Evolutionary conservation across 2,888 invertebrate genomes (phyloP), one percentile per base, ranked within the genome.

Genomic region (Brachyptera risi): DNA sequence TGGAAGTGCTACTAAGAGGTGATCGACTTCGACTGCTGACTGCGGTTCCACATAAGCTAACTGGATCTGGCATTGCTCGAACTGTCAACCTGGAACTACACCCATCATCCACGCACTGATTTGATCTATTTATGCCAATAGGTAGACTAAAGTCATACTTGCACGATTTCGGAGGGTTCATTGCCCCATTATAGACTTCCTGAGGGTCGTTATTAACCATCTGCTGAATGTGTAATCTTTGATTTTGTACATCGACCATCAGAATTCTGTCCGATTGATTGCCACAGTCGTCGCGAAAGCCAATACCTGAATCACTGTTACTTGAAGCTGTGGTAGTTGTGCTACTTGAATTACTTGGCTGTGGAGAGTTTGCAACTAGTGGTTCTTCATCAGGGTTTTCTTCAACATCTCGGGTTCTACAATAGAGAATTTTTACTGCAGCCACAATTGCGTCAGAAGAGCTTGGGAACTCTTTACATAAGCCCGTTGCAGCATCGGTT

Each of bases 271-370:
- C 92, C 0, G 90, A 89, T 57, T 91, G 85, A 70, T 90, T 90
- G 9, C 24, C 21, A 69, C 88, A 88, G 69, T 95, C 93, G 69
- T 94, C 94, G 66, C 92, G 85, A 70, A 95, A 95, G 0, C 96
- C 96, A 63, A 96, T 94, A 0, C 96, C 96, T 1, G 95, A 96
- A 73, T 96, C 96, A 60, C 94, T 94, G 73, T 95, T 96, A 68
- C 93, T 94, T 0, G 93, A 94, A 1, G 24, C 89, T 0, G 87
- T 87, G 0, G 88, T 88, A 0, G 87, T 87, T 0, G 88, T 88
- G 7, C 88, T 82, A 69, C 90, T 90, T 64, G 88, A 85, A 69
- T 86, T 87, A 72, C 91, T 92, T 0, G 91, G 92, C 68, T 92
- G 92, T 0, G 92, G 92, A 0, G 92, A 92, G 69, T 88, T 86